Evolutionary conservation across 2,888 invertebrate species (phyloP), one percentile per base, ranked within the genome.

Genomic region (Temnothorax ravouxi): DNA sequence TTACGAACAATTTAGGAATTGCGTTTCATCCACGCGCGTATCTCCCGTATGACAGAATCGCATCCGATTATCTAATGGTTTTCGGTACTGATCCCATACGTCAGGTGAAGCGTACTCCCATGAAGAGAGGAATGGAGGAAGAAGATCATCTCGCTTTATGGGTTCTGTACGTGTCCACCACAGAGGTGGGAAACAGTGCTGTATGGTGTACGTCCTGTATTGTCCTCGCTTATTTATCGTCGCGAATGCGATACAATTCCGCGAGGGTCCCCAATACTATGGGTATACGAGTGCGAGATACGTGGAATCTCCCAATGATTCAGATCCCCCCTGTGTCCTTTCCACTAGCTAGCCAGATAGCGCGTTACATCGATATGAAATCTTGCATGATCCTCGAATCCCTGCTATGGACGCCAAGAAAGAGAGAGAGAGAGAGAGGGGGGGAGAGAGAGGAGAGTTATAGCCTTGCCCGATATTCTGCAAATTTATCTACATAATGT

Each of bases 221-320:
- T 91, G 91, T 91, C 88, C 91, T 75, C 84, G 83, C 66, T 91
- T 91, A 91, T 91, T 91, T 91, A 91, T 91, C 82, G 88, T 84
- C 75, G n/a, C 41, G 83, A 84, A 75, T 72, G 64, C 76, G 84
- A 88, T 87, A 88, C 91, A 85, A 88, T 91, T 88, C 87, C 80
- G 52, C 80, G 52, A 72, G 69, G 59, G 79, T 69, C 77, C 69
- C 62, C 69, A 47, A 61, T 74, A 54, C 34, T 52, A 71, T n/a
- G 52, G 18, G 29, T 61, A 71, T 61, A 71, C 62, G 79, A 83
- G 25, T 41, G 52, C 54, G 72, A 83, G 80, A 85, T 82, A 81
- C 62, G 77, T 69, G 47, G 59, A 71, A 72, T 85, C 66, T 44
- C 77, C 66, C 62, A 34, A 56, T 84, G 84, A 80, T 71, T 84